Conservation (phyloP, 2,888 invertebrate genomes). For the Oscheius myriophilus region DNA sequence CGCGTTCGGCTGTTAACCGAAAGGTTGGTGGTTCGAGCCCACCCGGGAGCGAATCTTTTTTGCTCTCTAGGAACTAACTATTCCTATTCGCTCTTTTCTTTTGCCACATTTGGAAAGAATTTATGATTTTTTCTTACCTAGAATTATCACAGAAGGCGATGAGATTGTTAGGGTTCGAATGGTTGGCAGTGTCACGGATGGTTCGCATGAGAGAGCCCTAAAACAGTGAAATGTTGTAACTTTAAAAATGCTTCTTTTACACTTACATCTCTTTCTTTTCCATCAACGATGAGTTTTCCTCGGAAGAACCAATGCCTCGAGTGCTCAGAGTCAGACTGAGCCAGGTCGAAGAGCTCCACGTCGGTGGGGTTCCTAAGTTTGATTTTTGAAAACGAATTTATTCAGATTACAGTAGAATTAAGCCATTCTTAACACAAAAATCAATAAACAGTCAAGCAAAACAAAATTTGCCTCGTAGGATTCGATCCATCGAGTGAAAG, state of each 20-base stretch:
- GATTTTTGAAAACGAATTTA: too few relatives aligned
- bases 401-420: too few relatives aligned
- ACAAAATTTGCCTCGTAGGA: not conserved
- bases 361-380: constrained; percentile 90
- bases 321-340: constrained; percentile 87
- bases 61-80: too few relatives aligned
- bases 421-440: too few relatives aligned
- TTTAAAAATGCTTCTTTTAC: not conserved
- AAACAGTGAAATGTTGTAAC: not conserved
- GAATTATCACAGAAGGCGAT: constrained; percentile 97
- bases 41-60: constrained; percentile 59
- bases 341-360: constrained; percentile 96
- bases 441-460: too few relatives aligned
- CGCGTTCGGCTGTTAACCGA: constrained; percentile 70
- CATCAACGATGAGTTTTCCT: constrained; percentile 83
- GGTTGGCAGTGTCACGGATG: constrained; percentile 88
- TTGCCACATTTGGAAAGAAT: not conserved
- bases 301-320: constrained; percentile 88
- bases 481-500: not conserved
- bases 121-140: constrained; percentile 76
- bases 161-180: constrained; percentile 89
- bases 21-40: constrained; percentile 70
- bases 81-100: constrained; percentile 4
- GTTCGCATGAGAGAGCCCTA: constrained; percentile 88
- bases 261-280: constrained; percentile 71